Percentiles rank a stretch among this genome's conserved stretches.
phyloP scores from a whole-genome alignment of 1,140 invertebrate species.

The Oppia nitens region DNA sequence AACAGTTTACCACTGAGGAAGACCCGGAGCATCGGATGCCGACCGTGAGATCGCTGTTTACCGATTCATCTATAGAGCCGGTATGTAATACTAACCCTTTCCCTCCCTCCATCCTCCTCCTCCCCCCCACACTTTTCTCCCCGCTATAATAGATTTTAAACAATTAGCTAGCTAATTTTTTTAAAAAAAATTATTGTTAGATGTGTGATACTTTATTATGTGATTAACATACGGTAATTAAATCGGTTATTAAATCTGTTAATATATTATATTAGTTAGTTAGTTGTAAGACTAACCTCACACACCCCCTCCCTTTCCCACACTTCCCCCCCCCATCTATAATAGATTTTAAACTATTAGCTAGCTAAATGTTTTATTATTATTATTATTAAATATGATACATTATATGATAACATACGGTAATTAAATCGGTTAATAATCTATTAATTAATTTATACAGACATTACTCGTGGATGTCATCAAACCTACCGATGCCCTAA shows the following conservation, averaged over 20 bases:
- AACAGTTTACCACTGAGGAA: not conserved
- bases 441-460: not conserved
- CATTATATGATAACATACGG: not conserved
- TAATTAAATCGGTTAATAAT: not conserved
- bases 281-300: too few relatives aligned
- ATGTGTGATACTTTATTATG: too few relatives aligned
- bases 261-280: too few relatives aligned
- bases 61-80: not conserved
- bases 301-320: too few relatives aligned
- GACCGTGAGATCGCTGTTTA: not conserved
- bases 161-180: not conserved
- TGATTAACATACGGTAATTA: too few relatives aligned
- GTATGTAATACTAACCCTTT: not conserved
- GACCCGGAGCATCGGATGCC: not conserved
- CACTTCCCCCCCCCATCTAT: not conserved
- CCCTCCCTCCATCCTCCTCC: too few relatives aligned
- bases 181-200: not conserved
- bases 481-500: not conserved
- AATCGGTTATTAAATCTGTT: too few relatives aligned
- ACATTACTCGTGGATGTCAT: not conserved
- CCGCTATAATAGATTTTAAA: not conserved
- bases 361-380: not conserved
- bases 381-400: not conserved
- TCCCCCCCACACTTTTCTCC: too few relatives aligned
- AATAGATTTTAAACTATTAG: not conserved